Percentiles rank a stretch among this genome's conserved stretches.
phyloP scores from a whole-genome alignment of 2,888 invertebrate genomes.

The Platerodrilus igneus region DNA sequence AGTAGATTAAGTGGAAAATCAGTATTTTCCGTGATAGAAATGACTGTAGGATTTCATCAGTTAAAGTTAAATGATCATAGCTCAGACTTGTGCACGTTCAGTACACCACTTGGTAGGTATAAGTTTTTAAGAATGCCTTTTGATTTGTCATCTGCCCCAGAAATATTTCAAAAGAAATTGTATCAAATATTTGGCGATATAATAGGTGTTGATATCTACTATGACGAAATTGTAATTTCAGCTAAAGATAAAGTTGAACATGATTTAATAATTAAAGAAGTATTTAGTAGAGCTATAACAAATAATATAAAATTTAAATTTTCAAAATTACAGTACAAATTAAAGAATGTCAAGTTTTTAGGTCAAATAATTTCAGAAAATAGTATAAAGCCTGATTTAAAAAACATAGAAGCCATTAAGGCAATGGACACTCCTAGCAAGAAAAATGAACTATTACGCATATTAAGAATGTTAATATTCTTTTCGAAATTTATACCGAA shows the following conservation, averaged over 20 bases:
- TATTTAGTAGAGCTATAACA: conserved; percentile 19
- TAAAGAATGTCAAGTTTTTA: conserved; percentile 13
- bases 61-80: conserved; percentile 28
- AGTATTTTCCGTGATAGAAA: conserved; percentile 30
- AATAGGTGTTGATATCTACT: conserved; percentile 11
- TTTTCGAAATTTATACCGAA: too few relatives aligned
- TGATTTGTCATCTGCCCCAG: conserved; percentile 29
- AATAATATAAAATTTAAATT: conserved; percentile 27
- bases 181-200: conserved; percentile 25
- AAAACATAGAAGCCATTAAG: not conserved
- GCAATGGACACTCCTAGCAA: too few relatives aligned
- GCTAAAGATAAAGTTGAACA: conserved; percentile 22
- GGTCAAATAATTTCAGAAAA: conserved; percentile 12
- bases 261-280: conserved; percentile 18
- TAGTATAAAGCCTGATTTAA: too few relatives aligned
- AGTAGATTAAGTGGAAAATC: conserved; percentile 27
- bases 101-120: conserved; percentile 26
- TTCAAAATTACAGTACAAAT: conserved; percentile 25
- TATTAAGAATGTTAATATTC: conserved; percentile 12
- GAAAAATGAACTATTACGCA: conserved; percentile 9
- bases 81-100: conserved; percentile 31
- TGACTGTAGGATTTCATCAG: conserved; percentile 29
- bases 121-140: too few relatives aligned
- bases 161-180: conserved; percentile 29
- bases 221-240: conserved; percentile 22